phyloP scores from a whole-genome alignment of 2,797 vertebrate species.

The Bovichtus variegatus region DNA sequence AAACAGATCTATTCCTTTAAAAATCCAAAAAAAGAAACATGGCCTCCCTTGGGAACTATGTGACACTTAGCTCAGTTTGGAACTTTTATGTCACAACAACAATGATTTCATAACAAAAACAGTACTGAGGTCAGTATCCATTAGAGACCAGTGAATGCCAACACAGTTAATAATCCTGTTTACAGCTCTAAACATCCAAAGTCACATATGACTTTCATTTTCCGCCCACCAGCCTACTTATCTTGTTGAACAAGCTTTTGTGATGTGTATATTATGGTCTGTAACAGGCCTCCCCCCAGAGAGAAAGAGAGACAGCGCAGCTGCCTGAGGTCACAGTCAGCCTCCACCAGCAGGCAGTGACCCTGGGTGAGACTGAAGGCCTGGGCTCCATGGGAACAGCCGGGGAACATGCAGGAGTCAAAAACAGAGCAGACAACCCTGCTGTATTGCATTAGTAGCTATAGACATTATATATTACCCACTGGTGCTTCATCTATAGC shows the following conservation, averaged over 20 bases:
- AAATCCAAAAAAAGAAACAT: not conserved
- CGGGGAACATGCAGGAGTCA: constrained; percentile 60
- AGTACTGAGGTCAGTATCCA: constrained; percentile 41
- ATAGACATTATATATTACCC: constrained; percentile 70
- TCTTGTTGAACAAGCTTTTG: constrained; percentile 17
- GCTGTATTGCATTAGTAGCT: constrained; percentile 60
- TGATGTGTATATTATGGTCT: constrained; percentile 43
- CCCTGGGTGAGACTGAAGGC: constrained; percentile 61
- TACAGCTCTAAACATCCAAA: constrained; percentile 24
- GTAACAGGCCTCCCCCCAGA: constrained; percentile 47
- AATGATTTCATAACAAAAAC: constrained; percentile 43
- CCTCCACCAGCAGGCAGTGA: constrained; percentile 63
- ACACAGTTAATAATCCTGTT: constrained; percentile 18
- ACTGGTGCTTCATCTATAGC: constrained; percentile 44
- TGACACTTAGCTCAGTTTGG: constrained; percentile 29
- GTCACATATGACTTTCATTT: constrained; percentile 43
- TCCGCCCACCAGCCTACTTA: not conserved
- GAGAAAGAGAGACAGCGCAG: constrained; percentile 63
- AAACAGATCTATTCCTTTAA: constrained; percentile 10
- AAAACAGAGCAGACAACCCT: constrained; percentile 47
- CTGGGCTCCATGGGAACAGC: constrained; percentile 73
- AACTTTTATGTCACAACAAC: constrained; percentile 31
- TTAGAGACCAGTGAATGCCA: constrained; percentile 18
- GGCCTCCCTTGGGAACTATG: constrained; percentile 1
- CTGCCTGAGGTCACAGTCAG: constrained; percentile 72